Evolutionary conservation across 2,797 vertebrate species (phyloP), one percentile per base, ranked within the genome.

Genomic region (Myiotriccus ornatus): DNA sequence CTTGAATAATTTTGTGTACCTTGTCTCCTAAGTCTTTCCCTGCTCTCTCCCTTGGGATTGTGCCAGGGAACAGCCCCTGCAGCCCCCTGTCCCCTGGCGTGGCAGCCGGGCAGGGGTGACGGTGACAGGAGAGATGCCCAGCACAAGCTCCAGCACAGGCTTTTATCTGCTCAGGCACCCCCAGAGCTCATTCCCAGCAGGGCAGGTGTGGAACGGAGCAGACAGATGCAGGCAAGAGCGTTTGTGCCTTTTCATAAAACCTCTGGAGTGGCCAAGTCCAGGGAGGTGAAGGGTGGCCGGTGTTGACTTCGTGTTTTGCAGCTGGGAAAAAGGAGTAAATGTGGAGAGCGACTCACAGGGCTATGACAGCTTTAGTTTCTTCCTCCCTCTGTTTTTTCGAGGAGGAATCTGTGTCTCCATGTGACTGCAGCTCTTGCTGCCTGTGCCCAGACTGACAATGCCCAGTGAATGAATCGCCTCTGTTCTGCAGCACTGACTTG

Each of bases 271-370:
- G 47, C n/a, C 35, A 10, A 30, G n/a, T 12, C 41, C 5, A 3
- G 17, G 10, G 49, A 57, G 59, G 11, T 46, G 44, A 59, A 41
- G 44, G 62, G n/a, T 34, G 52, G 43, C 12, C 5, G 1, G 53
- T 30, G 6, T 10, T 79, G 24, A 50, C 37, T 57, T 73, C 23
- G 3, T 14, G 15, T 47, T 86, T 60, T 46, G 28, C 30, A 23
- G n/a, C 28, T 75, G 30, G 21, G 44, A 11, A 5, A 30, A 35
- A 32, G 35, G 37, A 64, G 50, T 2, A 8, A 64, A 27, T 3
- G 8, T 39, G 22, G 70, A 53, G 39, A 25, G n/a, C 0, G 1
- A 7, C 41, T 57, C 18, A 10, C 0, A 3, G 35, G 39, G 53
- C 53, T 30, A 18, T 0, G 0, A 4, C 62, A 70, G 28, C 47